Conservation (phyloP, 2,888 invertebrate genomes). For the Eupithecia centaureata region DNA sequence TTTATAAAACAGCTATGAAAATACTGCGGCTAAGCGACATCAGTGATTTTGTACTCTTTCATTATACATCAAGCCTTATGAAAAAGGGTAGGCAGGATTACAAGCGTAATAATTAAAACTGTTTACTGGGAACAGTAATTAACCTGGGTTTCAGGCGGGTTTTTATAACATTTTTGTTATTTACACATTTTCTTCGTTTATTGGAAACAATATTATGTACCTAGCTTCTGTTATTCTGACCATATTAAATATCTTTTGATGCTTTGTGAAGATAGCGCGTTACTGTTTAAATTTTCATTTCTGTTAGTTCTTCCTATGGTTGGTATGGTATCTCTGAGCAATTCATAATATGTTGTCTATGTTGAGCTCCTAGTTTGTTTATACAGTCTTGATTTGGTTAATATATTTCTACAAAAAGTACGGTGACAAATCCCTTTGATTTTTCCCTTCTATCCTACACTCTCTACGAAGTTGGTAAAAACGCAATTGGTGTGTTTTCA, state of each 20-base stretch:
- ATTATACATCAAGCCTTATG: constrained; percentile 51
- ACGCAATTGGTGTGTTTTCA: no score
- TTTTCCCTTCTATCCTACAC: not conserved
- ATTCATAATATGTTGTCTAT: no score
- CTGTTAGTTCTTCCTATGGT: not conserved
- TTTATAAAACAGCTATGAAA: not conserved
- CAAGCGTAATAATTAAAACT: constrained; percentile 54
- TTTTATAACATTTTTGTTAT: not conserved
- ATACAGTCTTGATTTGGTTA: no score
- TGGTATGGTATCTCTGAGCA: no score
- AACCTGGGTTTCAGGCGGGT: not conserved
- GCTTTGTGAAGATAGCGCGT: not conserved
- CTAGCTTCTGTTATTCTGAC: not conserved
- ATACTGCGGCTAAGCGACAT: not conserved
- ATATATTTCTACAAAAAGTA: not conserved
- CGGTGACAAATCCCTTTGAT: not conserved
- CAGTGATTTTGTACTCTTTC: constrained; percentile 22
- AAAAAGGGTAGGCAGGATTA: constrained; percentile 50
- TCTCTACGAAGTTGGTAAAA: not conserved
- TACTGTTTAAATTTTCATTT: not conserved
- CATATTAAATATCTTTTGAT: not conserved
- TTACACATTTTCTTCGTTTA: constrained; percentile 1
- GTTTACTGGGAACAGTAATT: constrained; percentile 4
- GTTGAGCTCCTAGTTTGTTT: no score
- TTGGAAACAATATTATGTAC: not conserved